Evolutionary conservation across 2,888 invertebrate genomes (phyloP).

Genomic region (Hirudinaria manillensis): DNA sequence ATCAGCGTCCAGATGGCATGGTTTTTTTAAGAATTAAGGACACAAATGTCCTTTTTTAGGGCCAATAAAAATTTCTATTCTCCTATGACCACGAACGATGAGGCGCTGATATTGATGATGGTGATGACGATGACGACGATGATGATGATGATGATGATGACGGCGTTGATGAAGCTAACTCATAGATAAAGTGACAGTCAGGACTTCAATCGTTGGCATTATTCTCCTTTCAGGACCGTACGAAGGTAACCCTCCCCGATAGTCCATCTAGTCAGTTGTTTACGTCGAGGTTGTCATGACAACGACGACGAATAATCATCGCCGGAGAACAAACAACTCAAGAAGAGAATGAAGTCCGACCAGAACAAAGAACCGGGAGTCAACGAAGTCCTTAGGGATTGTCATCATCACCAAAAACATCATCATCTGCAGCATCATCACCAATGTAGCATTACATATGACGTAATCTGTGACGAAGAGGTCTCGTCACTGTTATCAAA

Average conservation of each 20-base stretch:
- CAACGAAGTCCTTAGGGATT: too few species aligned
- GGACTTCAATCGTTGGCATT: neutral
- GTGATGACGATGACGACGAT: constrained; percentile 17
- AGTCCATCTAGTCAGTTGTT: too few species aligned
- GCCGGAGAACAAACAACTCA: too few species aligned
- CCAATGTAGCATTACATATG: neutral
- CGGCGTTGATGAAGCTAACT: neutral
- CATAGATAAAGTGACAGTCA: neutral
- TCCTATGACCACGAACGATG: neutral
- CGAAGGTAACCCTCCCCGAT: too few species aligned
- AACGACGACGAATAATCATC: too few species aligned
- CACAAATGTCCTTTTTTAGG: too few species aligned
- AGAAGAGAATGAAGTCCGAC: too few species aligned
- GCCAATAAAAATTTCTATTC: neutral
- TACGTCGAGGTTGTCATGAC: too few species aligned
- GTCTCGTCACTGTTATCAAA: constrained; percentile 4
- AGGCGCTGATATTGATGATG: neutral
- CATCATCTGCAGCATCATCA: neutral
- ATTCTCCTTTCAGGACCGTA: too few species aligned
- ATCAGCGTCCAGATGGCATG: too few species aligned
- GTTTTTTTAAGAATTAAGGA: too few species aligned
- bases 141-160: constrained; percentile 24
- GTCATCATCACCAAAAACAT: neutral
- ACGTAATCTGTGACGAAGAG: constrained; percentile 15
- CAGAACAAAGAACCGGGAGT: too few species aligned